Base-by-base conservation (phyloP, 2,888 invertebrate species). In the Eupithecia centaureata region DNA sequence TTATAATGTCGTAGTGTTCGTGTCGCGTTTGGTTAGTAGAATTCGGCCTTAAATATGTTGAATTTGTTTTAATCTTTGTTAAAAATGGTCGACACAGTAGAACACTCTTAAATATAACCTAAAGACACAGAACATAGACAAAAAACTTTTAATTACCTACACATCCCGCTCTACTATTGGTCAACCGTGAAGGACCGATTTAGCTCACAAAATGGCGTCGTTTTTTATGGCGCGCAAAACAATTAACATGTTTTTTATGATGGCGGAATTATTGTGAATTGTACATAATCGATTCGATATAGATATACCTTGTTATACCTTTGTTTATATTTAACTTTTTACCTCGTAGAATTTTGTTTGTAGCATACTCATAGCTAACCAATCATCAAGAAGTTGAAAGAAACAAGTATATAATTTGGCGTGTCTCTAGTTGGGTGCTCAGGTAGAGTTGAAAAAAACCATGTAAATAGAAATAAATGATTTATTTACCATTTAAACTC, bases 151-250 rank as follows among this genome's bases (percentile, higher is more conserved):
- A 70, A 67, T 65, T 52, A 57, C 67, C 54, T 57, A 74, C 71
- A 73, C 75, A 72, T 72, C 69, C 72, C 73, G 75, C 74, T 73
- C 77, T 63, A 74, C 63, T 79, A 83, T 83, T 83, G 81, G 80
- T 81, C 78, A 78, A 68, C 75, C 86, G 79, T 82, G 86, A 86
- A 86, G 86, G 85, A 62, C 70, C 77, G 77, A 79, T 72, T 81
- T 80, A 80, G 82, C 80, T 76, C 63, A 71, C 79, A 78, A 80
- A 65, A 80, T 80, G 80, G 80, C 80, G 71, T 65, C 64, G 70
- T 80, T 82, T 84, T 84, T 83, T 80, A 74, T 69, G 62, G 70
- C 76, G 74, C 79, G 72, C 73, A 76, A 83, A 83, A 85, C 83
- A 84, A 85, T 84, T 79, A 79, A 78, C 73, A 71, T 76, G 76